Evolutionary conservation across 2,113 vertebrate genomes (phyloP), one percentile per base, ranked within the genome.

Genomic region (Trachemys scripta): DNA sequence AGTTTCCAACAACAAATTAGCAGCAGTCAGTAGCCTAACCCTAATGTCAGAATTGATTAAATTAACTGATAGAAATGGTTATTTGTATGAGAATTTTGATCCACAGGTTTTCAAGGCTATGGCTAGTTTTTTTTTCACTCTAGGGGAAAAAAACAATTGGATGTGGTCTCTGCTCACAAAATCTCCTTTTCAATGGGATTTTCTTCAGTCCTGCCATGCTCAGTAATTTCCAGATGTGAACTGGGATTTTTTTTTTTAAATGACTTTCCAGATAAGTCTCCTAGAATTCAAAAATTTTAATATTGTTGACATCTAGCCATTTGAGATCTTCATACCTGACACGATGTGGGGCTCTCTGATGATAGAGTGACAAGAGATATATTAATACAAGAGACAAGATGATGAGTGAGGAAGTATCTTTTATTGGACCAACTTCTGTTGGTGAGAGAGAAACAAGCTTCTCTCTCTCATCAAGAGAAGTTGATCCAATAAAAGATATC

Each of bases 31-130:
- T 94, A 5, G 94, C 86, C 94, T 80, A 90, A 85, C 42, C 45
- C 82, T 93, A 93, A 94, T 35, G 69, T 93, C 92, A 90, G 80
- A 82, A 69, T 79, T 51, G 47, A 59, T 54, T 53, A 85, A 91
- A 90, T 82, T 81, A 0, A 0, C 54, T 54, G 84, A 84, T 90
- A 84, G 76, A 87, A 95, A 51, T 82, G 95, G 86, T 88, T 90
- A 57, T 81, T 90, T 57, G 25, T 5, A 57, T 57, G 25, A 27
- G 56, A 57, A 25, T 57, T 27, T 57, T 25, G 56, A 57, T 11
- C 25, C 20, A 12, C 56, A 29, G 25, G 56, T 29, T 57, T 57
- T 57, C 56, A 57, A 57, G 12, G 10, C 25, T 57, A 11, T 27
- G 56, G 25, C 56, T 27, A 54, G 22, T 57, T 57, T 65, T 27